A percentile compares a stretch with the other conserved stretches of the same genome.
Evolutionary conservation across 1,140 invertebrate genomes (phyloP).

Genomic region (Oryctes rhinoceros): DNA sequence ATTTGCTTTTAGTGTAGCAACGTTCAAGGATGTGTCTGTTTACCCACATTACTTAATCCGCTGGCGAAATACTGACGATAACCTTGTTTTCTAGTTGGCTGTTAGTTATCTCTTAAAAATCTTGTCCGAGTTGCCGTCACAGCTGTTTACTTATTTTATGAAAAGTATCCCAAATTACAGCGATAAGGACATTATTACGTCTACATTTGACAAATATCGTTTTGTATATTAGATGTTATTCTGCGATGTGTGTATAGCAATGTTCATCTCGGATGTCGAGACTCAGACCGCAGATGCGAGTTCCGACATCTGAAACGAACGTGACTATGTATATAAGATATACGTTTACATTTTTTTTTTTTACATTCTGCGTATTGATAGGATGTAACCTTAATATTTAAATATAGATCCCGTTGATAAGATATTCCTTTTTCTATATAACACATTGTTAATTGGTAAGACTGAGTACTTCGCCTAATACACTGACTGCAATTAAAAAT

Average conservation of each 20-base stretch:
- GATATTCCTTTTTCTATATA: no score
- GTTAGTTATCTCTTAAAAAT: background rate
- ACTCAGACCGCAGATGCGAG: background rate
- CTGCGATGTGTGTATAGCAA: no score
- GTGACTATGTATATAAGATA: no score
- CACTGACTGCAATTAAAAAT: no score
- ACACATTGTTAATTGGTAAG: no score
- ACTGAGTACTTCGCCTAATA: no score
- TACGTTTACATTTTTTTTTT: no score
- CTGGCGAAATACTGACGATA: background rate
- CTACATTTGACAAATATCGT: background rate
- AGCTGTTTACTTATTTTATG: background rate
- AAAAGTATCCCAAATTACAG: background rate
- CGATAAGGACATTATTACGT: background rate
- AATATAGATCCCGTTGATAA: no score
- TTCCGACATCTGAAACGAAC: background rate
- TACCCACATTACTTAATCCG: background rate
- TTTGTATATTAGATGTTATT: background rate
- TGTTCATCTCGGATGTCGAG: background rate
- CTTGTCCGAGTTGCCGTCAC: background rate
- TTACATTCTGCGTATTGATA: background rate
- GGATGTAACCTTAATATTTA: background rate
- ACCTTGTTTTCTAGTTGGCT: background rate
- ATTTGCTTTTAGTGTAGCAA: background rate
- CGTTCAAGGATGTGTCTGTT: background rate